Base-by-base conservation (phyloP, 2,797 vertebrate species). In the Myotis findleyi region DNA sequence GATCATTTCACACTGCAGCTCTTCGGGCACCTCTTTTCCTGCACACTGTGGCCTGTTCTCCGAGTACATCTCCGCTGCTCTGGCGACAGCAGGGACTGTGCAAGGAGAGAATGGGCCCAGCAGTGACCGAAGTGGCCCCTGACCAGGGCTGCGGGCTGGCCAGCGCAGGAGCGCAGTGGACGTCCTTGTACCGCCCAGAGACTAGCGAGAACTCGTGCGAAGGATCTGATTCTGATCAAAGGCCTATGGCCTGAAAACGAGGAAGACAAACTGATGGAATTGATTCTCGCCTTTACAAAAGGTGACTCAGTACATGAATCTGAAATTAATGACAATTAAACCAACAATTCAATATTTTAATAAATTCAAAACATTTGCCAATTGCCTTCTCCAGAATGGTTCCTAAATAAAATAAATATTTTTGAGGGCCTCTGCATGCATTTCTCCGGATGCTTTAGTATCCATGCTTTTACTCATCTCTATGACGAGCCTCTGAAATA, bases 401-500 rank as follows among this genome's bases (percentile, higher is more conserved):
- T 94, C 88, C 79, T 73, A 94, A 77, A 44, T 84, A 88, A 94
- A 53, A 80, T 10, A 77, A 47, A 7, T 33, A 30, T 72, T 68
- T 66, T 55, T 38, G 27, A 80, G 38, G 20, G 7, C 3, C 3
- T 95, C 69, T 71, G 33, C 17, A 23, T 38, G 2, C 27, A 38
- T 18, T 49, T 7, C 36, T 93, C 7, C 57, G 2, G 17, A 55
- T 12, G n/a, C 21, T 62, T 33, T 47, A 17, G 16, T 17, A 16
- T 47, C 7, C 2, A 27, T 38, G 89, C 20, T 77, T 77, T 91
- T 47, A 95, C 12, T 83, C 71, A 57, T 53, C 4, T 11, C 25
- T 87, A n/a, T 25, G 41, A 77, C 47, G 64, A 62, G 9, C 27
- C 36, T 73, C 87, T 69, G 36, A 85, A 79, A 92, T 10, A 76